Evolutionary conservation across 92 coral and sea anemone genomes (phyloP).

Genomic region (Galaxea fascicularis): DNA sequence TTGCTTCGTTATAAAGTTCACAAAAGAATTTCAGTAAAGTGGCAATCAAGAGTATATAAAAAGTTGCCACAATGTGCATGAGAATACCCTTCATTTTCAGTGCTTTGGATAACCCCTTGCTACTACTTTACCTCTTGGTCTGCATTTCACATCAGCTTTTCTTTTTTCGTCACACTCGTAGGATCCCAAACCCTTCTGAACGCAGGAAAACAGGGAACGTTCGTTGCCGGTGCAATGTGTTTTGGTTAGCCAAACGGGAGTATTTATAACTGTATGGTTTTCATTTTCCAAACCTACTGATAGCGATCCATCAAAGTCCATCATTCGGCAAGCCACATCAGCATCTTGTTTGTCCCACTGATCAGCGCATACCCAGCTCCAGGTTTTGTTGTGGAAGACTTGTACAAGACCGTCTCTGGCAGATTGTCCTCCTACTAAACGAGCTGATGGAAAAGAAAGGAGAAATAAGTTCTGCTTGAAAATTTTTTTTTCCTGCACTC

Average conservation of each 20-base stretch:
- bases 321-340: slow-evolving; percentile 6
- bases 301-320: not conserved
- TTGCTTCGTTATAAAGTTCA: too few species aligned
- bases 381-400: slow-evolving; percentile 9
- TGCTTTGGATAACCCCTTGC: too few species aligned
- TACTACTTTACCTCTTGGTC: not conserved
- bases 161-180: not conserved
- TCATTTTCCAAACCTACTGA: not conserved
- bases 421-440: not conserved
- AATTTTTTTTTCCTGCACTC: too few species aligned
- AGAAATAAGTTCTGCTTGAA: too few species aligned
- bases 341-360: slow-evolving; percentile 6
- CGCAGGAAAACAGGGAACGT: not conserved
- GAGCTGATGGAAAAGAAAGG: too few species aligned
- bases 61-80: too few species aligned
- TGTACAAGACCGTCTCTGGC: not conserved
- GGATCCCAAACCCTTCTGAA: not conserved
- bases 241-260: not conserved
- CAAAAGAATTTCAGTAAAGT: too few species aligned
- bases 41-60: too few species aligned
- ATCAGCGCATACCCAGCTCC: not conserved
- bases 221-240: not conserved
- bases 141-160: not conserved
- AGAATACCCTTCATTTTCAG: too few species aligned
- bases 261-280: not conserved